phyloP scores from a whole-genome alignment of 2,113 vertebrate species.

The Salvelinus namaycush region DNA sequence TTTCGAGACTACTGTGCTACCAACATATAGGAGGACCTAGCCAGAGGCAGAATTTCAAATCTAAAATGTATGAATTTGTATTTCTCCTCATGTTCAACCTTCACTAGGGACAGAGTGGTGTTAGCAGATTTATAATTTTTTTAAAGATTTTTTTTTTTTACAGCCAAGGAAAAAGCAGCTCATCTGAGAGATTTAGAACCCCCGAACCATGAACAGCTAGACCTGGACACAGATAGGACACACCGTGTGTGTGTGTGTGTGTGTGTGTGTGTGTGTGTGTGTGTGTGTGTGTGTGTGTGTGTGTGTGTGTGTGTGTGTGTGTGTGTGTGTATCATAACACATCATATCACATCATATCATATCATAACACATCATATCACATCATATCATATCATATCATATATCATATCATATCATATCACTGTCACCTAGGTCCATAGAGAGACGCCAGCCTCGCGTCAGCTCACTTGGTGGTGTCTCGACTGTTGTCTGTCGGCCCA shows the following conservation, averaged over 20 bases:
- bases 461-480: neutral
- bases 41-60: neutral
- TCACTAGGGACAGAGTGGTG: neutral
- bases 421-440: conserved; percentile 18
- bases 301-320: too few species aligned
- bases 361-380: too few species aligned
- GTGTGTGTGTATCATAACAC: too few species aligned
- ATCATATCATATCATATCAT: too few species aligned
- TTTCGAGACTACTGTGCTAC: too few species aligned
- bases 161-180: conserved; percentile 45
- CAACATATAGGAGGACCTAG: too few species aligned
- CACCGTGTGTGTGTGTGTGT: too few species aligned
- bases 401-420: too few species aligned
- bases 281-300: neutral
- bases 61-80: neutral
- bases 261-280: neutral
- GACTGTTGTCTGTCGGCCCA: conserved; percentile 8
- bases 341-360: too few species aligned
- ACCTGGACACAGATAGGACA: conserved; percentile 43
- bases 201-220: conserved; percentile 61
- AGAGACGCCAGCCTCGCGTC: conserved; percentile 15
- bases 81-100: neutral
- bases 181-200: conserved; percentile 49
- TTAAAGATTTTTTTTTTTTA: neutral
- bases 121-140: neutral